These are phyloP conservation scores for Trachymyrmex septentrionalis DNA, from an alignment of 1,140 invertebrate species.

Conservation along the genomic window DNA sequence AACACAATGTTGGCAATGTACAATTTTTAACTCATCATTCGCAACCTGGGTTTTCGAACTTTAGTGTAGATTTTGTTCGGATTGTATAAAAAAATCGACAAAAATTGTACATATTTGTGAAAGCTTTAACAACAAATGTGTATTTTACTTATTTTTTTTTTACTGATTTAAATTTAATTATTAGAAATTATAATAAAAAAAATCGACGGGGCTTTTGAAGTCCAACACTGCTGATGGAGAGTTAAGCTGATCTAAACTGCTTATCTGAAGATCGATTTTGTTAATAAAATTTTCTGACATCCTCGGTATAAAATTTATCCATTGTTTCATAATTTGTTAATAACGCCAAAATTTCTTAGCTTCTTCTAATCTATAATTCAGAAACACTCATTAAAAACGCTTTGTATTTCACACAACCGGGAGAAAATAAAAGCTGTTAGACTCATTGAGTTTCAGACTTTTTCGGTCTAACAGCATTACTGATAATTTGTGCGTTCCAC, in stretches of 20 bases:
- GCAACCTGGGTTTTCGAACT: no score
- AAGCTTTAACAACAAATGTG: no score
- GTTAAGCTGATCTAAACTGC: neutral
- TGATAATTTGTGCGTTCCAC: conserved; percentile 12
- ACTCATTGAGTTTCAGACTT: conserved; percentile 5
- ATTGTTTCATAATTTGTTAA: neutral
- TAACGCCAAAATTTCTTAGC: neutral
- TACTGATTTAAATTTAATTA: no score
- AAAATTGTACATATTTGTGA: no score
- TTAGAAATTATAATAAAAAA: no score
- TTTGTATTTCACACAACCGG: neutral
- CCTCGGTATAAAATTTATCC: neutral
- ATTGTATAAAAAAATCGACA: no score
- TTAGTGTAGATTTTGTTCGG: no score
- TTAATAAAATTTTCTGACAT: neutral
- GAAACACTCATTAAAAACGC: neutral
- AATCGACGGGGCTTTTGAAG: no score
- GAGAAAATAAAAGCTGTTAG: neutral
- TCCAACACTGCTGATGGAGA: no score
- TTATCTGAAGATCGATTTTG: neutral
- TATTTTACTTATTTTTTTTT: no score
- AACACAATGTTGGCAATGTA: no score
- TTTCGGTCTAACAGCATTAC: conserved; percentile 9
- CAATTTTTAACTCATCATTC: no score
- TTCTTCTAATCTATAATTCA: neutral